Evolutionary conservation across 1,140 invertebrate species (phyloP), one percentile per base, ranked within the genome.

Genomic region (Drosophila eugracilis): DNA sequence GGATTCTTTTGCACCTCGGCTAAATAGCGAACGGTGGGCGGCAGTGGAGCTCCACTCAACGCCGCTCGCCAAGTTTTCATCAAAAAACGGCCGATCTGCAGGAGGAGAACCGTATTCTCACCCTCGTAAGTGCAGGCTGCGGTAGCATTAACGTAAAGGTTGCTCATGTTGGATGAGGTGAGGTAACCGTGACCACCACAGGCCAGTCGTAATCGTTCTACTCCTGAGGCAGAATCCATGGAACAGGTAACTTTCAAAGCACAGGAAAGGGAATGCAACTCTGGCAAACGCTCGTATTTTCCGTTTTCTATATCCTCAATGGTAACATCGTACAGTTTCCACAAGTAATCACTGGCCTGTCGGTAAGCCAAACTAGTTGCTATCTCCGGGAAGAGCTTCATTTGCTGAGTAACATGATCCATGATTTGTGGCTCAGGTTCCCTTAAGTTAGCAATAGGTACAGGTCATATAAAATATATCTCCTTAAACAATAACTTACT

Each of bases 171-270:
- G 77, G 96, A 96, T 10, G 95, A 94, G 12, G 94, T 93, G 92
- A 97, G 96, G 92, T 97, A 99, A 4, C 98, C 98, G 91, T 99
- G 98, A 5, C 98, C 98, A 21, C 98, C 98, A 92, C 98, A 99
- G 9, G 97, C 92, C 59, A 97, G 92, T 14, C 98, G 94, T n/a
- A 91, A 44, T 77, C 96, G 95, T 91, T 98, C 97, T 19, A 97
- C 94, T 6, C 94, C 95, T 22, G 76, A 79, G 4, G 95, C 93
- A 24, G 94, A 94, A 83, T 96, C 95, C 15, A 94, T 92, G 1
- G 97, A 95, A 53, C 94, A 94, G 1, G 97, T 93, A 2, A 97
- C 96, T 93, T 99, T 99, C 50, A 99, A 84, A 69, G 97, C 97
- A 86, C 97, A 97, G 1, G 97, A 94, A 17, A 98, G 92, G 0